Evolutionary conservation across 1,140 invertebrate species (phyloP), one percentile per base, ranked within the genome.

Genomic region (Zaprionus nigranus): DNA sequence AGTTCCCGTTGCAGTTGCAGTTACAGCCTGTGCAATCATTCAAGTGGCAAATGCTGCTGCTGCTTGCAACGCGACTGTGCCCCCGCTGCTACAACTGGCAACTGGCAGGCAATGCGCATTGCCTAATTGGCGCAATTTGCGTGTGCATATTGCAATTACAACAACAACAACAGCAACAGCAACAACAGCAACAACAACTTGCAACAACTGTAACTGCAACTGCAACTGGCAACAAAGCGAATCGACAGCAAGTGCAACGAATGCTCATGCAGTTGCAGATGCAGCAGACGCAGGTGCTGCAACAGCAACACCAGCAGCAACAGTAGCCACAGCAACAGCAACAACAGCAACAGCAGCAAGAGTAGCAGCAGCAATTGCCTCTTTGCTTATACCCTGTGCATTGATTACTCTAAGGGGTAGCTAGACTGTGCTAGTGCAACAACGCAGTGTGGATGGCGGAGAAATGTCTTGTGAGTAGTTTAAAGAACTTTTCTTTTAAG

Each of bases 101-200:
- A 69, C 54, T 54, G 83, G 49, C 81, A 76, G 81, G 53, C 78
- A 82, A 88, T 88, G 75, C 81, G 64, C 54, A 73, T 75, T 74
- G 78, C 82, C 86, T 90, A 90, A 90, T 90, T 90, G 85, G 66
- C 79, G 82, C 86, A 90, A 90, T 90, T 90, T 90, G 85, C 76
- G 82, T 85, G 85, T 90, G 85, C 86, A 90, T 90, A 82, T 85
- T 74, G 69, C 69, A 79, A 74, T 70, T 78, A 81, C 78, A 73
- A 62, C 57, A 17, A 17, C 17, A 73, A 66, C 67, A 63, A 53
- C 63, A 74, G 17, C 49, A 49, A 5, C 40, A 9, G 62, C 77
- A 70, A 22, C 43, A 62, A 20, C 60, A 75, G 11, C 51, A 43
- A 34, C 43, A 60, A 17, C 53, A 65, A 51, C 40, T 43, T n/a